These are phyloP conservation scores for Lypha dubia DNA, from an alignment of 2,888 invertebrate genomes.

Conservation along the genomic window DNA sequence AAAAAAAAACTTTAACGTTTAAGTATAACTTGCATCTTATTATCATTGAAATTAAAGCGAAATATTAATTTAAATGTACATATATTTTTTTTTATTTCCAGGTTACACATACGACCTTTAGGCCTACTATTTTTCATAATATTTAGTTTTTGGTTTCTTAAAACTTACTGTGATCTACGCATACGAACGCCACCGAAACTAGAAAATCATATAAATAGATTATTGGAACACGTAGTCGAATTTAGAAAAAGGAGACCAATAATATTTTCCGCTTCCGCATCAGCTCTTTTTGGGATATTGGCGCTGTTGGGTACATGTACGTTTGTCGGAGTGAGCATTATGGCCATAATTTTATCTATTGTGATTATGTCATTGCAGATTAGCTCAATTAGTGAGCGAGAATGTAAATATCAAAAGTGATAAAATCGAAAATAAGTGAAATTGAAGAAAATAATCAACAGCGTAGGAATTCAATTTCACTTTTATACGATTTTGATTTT, in stretches of 20 bases:
- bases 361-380: too few relatives aligned
- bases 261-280: conserved; percentile 78
- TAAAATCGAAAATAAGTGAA: too few relatives aligned
- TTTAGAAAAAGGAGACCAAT: conserved; percentile 78
- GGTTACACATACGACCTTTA: conserved; percentile 80
- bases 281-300: conserved; percentile 75
- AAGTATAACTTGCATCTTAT: too few relatives aligned
- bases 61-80: neutral
- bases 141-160: conserved; percentile 80
- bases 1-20: too few relatives aligned
- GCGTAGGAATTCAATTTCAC: neutral
- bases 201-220: conserved; percentile 62
- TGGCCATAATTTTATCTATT: conserved; percentile 69
- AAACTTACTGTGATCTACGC: conserved; percentile 78
- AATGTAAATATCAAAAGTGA: neutral
- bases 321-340: conserved; percentile 77
- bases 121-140: conserved; percentile 79
- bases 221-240: conserved; percentile 74
- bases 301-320: conserved; percentile 80
- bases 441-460: neutral
- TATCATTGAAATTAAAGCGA: too few relatives aligned
- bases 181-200: conserved; percentile 80
- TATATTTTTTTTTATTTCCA: conserved; percentile 66
- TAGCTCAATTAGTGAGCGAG: too few relatives aligned
- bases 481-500: neutral